A percentile compares a stretch with the other conserved stretches of the same genome.
Conservation (phyloP, 2,888 invertebrate species). For the Drosophila cracens region DNA sequence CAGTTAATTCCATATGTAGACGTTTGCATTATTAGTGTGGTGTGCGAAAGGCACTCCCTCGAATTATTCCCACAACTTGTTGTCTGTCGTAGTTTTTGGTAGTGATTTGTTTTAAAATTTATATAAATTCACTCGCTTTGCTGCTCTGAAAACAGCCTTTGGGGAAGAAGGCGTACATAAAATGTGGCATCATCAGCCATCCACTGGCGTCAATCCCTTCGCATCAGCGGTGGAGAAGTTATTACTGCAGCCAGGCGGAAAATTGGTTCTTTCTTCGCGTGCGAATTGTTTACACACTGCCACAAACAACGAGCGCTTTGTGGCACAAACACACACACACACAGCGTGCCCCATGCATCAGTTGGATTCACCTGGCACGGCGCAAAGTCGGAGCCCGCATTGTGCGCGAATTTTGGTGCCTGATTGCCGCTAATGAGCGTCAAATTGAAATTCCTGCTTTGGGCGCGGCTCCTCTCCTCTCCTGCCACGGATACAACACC, state of each 20-base stretch:
- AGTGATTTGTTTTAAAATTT: slow-evolving; percentile 44
- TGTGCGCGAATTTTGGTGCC: slow-evolving; percentile 38
- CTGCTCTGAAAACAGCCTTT: neutral
- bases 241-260: slow-evolving; percentile 73
- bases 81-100: slow-evolving; percentile 37
- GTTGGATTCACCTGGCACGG: slow-evolving; percentile 30
- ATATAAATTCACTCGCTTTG: neutral
- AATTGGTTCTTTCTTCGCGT: slow-evolving; percentile 73
- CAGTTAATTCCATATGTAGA: neutral
- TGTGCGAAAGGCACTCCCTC: neutral
- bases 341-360: slow-evolving; percentile 20
- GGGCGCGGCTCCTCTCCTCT: slow-evolving; percentile 12
- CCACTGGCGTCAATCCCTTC: neutral
- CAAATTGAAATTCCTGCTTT: slow-evolving; percentile 71
- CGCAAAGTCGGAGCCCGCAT: slow-evolving; percentile 31
- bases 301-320: neutral
- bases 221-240: slow-evolving; percentile 59
- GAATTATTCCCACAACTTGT: neutral
- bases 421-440: slow-evolving; percentile 74
- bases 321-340: slow-evolving; percentile 1
- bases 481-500: neutral
- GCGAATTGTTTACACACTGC: slow-evolving; percentile 51
- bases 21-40: neutral
- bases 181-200: slow-evolving; percentile 5
- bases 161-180: slow-evolving; percentile 7